A percentile compares a stretch with the other conserved stretches of the same genome.
Evolutionary conservation across 2,888 invertebrate genomes (phyloP).

Genomic region (Drosophila nr. medialis): DNA sequence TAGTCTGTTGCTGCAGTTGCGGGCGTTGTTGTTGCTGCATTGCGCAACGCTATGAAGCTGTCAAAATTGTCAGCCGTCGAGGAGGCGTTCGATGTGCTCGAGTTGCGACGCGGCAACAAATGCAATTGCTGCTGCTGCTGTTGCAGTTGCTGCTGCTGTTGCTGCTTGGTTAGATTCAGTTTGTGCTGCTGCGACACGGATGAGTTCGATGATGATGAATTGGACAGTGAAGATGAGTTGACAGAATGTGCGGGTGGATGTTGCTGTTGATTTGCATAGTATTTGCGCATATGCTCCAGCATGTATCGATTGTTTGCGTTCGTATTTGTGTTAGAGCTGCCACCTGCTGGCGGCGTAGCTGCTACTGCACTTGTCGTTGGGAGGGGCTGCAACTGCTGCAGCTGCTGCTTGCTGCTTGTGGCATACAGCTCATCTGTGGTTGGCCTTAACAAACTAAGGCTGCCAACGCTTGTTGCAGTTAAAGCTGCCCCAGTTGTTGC

Average conservation of each 20-base stretch:
- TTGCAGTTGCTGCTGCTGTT: constrained; percentile 45
- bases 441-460: constrained; percentile 49
- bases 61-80: constrained; percentile 83
- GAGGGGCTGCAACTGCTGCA: constrained; percentile 13
- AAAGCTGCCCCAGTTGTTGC: constrained; percentile 4
- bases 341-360: constrained; percentile 41
- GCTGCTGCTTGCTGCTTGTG: constrained; percentile 58
- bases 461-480: constrained; percentile 19
- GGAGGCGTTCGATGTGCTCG: constrained; percentile 81
- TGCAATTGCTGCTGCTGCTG: constrained; percentile 53
- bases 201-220: constrained; percentile 82
- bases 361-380: constrained; percentile 25
- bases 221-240: constrained; percentile 82
- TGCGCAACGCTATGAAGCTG: constrained; percentile 80
- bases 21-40: constrained; percentile 55
- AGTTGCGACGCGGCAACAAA: constrained; percentile 74
- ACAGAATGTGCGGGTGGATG: constrained; percentile 78
- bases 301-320: constrained; percentile 77
- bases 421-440: constrained; percentile 60
- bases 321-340: constrained; percentile 48
- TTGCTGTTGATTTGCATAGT: constrained; percentile 81
- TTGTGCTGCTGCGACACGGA: constrained; percentile 76
- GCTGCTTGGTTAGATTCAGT: constrained; percentile 59
- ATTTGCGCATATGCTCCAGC: constrained; percentile 83
- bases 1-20: constrained; percentile 33